Percentiles rank a stretch among this genome's conserved stretches.
These are phyloP conservation scores for Chamaetylas fuelleborni DNA, from an alignment of 2,113 vertebrate species.

Conservation along the genomic window DNA sequence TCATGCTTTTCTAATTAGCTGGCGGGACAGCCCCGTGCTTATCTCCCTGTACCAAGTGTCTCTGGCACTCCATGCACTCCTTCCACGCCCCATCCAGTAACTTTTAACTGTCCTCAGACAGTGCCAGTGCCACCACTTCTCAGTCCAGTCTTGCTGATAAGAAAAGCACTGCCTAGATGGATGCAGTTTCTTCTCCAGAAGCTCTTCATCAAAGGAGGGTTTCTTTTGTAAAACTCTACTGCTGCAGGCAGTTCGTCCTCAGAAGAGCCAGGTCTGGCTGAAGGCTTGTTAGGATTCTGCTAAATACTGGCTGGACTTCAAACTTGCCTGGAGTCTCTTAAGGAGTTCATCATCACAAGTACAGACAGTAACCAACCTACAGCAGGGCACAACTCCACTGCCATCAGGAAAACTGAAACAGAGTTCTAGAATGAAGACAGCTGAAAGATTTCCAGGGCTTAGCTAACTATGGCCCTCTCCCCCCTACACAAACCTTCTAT, in stretches of 20 bases:
- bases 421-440: background rate
- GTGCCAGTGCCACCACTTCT: background rate
- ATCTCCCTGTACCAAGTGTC: background rate
- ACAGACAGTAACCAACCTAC: background rate
- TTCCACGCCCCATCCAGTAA: background rate
- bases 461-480: background rate
- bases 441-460: background rate
- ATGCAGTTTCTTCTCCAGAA: background rate
- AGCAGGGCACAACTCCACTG: background rate
- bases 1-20: background rate
- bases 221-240: background rate
- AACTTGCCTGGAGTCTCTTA: background rate
- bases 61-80: background rate
- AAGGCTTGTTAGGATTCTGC: background rate
- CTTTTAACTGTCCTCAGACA: background rate
- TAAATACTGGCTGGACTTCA: background rate
- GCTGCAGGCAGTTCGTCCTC: background rate
- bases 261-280: background rate
- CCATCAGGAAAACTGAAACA: background rate
- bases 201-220: background rate
- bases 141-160: background rate
- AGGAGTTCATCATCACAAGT: background rate
- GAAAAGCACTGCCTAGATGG: background rate
- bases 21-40: background rate
- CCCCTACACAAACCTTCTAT: background rate